Percentiles rank a stretch among this genome's conserved stretches.
These are phyloP conservation scores for Sarcophaga subvicina DNA, from an alignment of 2,888 invertebrate genomes.

Conservation along the genomic window DNA sequence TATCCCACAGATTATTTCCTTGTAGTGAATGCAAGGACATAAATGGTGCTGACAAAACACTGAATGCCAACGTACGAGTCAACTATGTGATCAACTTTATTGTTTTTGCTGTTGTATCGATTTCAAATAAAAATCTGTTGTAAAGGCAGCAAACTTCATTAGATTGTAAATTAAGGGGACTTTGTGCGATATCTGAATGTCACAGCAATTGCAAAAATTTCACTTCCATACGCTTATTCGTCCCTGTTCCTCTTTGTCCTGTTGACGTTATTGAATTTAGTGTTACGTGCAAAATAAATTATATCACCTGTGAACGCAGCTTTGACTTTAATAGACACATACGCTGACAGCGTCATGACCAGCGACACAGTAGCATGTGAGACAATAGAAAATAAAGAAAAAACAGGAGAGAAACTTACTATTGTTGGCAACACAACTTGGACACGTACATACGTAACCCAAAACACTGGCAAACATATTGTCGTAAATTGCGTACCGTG, in stretches of 20 bases:
- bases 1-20: too few relatives aligned
- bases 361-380: neutral
- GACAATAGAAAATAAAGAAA: neutral
- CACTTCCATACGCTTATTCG: neutral
- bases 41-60: neutral
- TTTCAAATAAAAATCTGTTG: conserved; percentile 39
- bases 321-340: neutral
- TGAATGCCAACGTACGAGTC: neutral
- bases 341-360: neutral
- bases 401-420: neutral
- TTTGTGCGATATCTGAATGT: conserved; percentile 40
- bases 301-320: conserved; percentile 21
- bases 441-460: neutral
- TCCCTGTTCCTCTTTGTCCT: neutral
- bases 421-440: neutral
- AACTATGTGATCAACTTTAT: neutral
- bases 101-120: conserved; percentile 16
- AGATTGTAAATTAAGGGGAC: conserved; percentile 36
- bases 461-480: neutral
- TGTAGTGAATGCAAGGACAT: neutral
- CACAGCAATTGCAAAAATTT: conserved; percentile 10
- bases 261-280: conserved; percentile 32
- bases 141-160: conserved; percentile 37
- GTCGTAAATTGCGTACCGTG: neutral
- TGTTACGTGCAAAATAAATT: conserved; percentile 41